Percentiles rank a stretch among this genome's conserved stretches.
phyloP scores from a whole-genome alignment of 2,888 invertebrate genomes.

The Tetheella fluctuosa region DNA sequence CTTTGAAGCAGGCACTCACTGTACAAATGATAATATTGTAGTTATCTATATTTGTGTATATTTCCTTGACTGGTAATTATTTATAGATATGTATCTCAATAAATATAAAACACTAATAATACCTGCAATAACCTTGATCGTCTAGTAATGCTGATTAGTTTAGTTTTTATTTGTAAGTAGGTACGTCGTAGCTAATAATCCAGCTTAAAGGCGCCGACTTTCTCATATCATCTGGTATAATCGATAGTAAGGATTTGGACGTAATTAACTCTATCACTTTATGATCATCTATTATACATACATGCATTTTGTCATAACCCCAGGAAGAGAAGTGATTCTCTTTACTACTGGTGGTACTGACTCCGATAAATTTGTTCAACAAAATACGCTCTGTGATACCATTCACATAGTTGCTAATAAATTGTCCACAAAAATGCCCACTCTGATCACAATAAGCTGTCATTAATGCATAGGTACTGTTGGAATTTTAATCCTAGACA shows the following conservation, averaged over 20 bases:
- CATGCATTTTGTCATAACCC: no score
- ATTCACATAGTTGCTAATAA: no score
- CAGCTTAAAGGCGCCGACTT: neutral
- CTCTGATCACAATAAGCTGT: no score
- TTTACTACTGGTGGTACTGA: no score
- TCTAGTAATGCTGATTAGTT: neutral
- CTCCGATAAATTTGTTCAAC: no score
- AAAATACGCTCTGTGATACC: no score
- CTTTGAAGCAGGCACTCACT: conserved; percentile 5
- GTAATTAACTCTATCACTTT: neutral
- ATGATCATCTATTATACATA: neutral
- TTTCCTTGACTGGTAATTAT: conserved; percentile 7
- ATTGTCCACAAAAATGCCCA: no score
- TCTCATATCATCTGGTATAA: neutral
- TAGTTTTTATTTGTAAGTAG: neutral
- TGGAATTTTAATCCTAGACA: no score
- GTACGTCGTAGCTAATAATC: neutral
- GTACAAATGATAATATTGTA: conserved; percentile 8
- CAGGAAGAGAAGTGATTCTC: no score
- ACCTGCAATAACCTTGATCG: neutral
- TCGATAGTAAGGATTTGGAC: neutral
- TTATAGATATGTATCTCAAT: conserved; percentile 6
- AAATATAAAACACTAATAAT: neutral
- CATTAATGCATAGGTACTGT: no score
- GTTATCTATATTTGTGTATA: conserved; percentile 9